Evolutionary conservation across 2,797 vertebrate species (phyloP).

Genomic region (Apogon talboti): DNA sequence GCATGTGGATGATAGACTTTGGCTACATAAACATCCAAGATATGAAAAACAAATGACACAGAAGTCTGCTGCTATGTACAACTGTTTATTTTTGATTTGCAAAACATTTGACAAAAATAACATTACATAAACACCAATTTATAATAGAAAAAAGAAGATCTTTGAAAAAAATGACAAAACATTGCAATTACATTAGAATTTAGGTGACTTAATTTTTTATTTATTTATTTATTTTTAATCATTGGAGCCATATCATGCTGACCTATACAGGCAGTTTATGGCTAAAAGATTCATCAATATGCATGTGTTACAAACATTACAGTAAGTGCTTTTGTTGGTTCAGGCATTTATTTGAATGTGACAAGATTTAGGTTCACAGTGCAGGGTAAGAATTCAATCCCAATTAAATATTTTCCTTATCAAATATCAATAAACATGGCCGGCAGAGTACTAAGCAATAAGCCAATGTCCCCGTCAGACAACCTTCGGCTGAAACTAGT

Average conservation of each 20-base stretch:
- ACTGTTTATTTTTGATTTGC: conserved; percentile 85
- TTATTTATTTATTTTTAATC: conserved; percentile 55
- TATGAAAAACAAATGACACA: conserved; percentile 26
- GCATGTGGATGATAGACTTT: background rate
- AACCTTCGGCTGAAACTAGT: conserved; percentile 34
- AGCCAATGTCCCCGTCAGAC: conserved; percentile 49
- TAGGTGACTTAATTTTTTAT: conserved; percentile 59
- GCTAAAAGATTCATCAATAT: conserved; percentile 72
- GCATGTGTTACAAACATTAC: conserved; percentile 72
- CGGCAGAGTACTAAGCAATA: conserved; percentile 40
- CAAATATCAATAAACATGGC: conserved; percentile 38
- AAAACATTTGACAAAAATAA: conserved; percentile 84
- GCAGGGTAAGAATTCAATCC: conserved; percentile 61
- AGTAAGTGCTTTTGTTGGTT: conserved; percentile 80
- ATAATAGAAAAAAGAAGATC: conserved; percentile 78
- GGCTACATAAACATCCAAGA: background rate
- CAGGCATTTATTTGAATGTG: conserved; percentile 67
- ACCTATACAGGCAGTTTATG: conserved; percentile 72
- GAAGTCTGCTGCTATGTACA: conserved; percentile 76
- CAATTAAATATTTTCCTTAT: conserved; percentile 54
- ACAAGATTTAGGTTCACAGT: conserved; percentile 67
- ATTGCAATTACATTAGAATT: conserved; percentile 81
- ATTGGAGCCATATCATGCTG: conserved; percentile 71
- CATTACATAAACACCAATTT: conserved; percentile 82
- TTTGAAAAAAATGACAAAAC: conserved; percentile 72